Conservation (phyloP, 2,888 invertebrate species). For the Netelia melanura region DNA sequence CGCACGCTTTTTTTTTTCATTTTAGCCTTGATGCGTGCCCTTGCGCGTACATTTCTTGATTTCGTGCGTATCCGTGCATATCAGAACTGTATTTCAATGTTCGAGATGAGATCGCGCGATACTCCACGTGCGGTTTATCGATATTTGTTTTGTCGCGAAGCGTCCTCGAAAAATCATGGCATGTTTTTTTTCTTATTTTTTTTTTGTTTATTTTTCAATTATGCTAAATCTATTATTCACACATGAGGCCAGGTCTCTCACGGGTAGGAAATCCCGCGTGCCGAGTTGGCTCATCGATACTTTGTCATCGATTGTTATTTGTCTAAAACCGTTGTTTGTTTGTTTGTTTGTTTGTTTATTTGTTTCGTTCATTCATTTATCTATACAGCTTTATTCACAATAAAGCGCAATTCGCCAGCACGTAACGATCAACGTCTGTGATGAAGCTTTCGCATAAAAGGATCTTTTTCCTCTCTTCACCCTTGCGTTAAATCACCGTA, state of each 20-base stretch:
- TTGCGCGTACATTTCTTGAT: constrained; percentile 13
- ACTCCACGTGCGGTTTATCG: background rate
- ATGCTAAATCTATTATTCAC: constrained; percentile 54
- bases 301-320: constrained; percentile 13
- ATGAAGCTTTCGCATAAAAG: constrained; percentile 18
- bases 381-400: constrained; percentile 59
- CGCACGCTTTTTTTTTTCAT: constrained; percentile 26
- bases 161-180: constrained; percentile 37
- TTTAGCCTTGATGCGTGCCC: constrained; percentile 1
- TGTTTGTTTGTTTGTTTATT: constrained; percentile 27
- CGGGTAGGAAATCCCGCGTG: constrained; percentile 48
- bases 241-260: constrained; percentile 34
- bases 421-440: constrained; percentile 24
- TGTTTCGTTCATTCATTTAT: constrained; percentile 35
- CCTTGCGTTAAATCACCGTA: background rate
- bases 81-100: background rate
- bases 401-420: constrained; percentile 43
- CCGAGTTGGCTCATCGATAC: constrained; percentile 34
- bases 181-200: background rate
- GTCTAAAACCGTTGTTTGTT: constrained; percentile 35
- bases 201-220: constrained; percentile 19
- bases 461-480: background rate
- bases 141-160: constrained; percentile 7
- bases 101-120: constrained; percentile 1
- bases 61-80: background rate